Evolutionary conservation across 2,888 invertebrate species (phyloP), one percentile per base, ranked within the genome.

Genomic region (Tipula lateralis): DNA sequence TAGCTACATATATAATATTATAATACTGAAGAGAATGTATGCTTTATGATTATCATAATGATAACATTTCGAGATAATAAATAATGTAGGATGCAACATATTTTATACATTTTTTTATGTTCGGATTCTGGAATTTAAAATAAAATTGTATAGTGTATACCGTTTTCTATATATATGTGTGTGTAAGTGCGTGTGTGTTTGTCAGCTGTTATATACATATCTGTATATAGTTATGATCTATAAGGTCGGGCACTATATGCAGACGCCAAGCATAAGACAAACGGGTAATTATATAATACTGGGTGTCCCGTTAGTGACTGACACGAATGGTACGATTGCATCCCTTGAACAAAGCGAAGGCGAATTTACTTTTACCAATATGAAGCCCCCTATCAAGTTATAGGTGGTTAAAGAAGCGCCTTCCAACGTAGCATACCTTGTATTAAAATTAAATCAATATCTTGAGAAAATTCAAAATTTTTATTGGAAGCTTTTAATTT

Each of bases 21-120:
- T 50, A 50, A 50, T 50, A 50, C 50, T 19, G 24, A 66, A 19
- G 66, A 66, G 66, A 66, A 66, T 66, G 66, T 66, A 66, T 66
- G 66, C 66, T 66, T 66, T 66, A 66, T 66, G 66, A 66, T 66
- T 66, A 66, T 66, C 66, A 66, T 66, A 66, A 66, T 66, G 66
- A 66, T 66, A 66, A 66, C 24, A 24, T 66, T 66, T 66, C 24
- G 66, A 66, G 66, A 66, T 66, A 66, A 66, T 66, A 66, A 66
- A 66, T 66, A 66, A 66, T 66, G 66, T 66, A 66, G 66, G 66
- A 66, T 66, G 66, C 66, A 66, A 66, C 66, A 66, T 66, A 66
- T 66, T 66, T 66, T 66, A 66, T 66, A 13, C 66, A 66, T 24
- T 24, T 66, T 66, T 66, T 66, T 66, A 24, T 66, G 66, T 66